Evolutionary conservation across 2,888 invertebrate species (phyloP), one percentile per base, ranked within the genome.

Genomic region (Hyalella azteca): DNA sequence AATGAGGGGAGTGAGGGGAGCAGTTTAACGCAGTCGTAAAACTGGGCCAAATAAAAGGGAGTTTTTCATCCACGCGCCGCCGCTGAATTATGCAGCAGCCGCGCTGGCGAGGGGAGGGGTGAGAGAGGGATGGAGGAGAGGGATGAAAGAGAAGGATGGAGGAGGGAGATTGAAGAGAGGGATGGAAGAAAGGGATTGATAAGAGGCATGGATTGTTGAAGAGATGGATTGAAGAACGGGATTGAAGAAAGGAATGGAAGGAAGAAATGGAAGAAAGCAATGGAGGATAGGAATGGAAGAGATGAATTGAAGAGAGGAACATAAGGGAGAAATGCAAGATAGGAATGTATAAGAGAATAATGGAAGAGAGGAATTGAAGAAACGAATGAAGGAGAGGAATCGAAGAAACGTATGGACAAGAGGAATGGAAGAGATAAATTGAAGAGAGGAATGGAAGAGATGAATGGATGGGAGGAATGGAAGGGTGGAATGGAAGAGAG

Each of bases 1-100:
- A n/a, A n/a, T n/a, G 41, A 19, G 19, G 11, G 41, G 19, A n/a
- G 75, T 1, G 75, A 7, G 3, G 75, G 75, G 75, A n/a, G 75
- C 19, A 13, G 73, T 32, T 32, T 32, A 73, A 39, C 36, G 73
- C 36, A 73, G 29, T 32, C 36, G 40, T 39, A 73, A 39, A 73
- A 39, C 36, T 73, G 15, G 19, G 73, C 40, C 36, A 73, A 39
- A 73, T 32, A 73, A 73, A 73, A 73, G 73, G 73, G 73, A 39
- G 40, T 54, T 54, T 54, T 54, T 54, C 54, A 54, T 54, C 54
- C 54, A 19, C n/a, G n/a, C n/a, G 9, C 54, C 9, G 9, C 54
- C 54, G 13, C 13, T 54, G 54, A 54, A 54, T 54, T 54, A 54
- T 54, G 54, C 54, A 54, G 40, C 40, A 40, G 29, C 7, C 32